phyloP scores from a whole-genome alignment of 92 coral and sea anemone species.

The Phenganax stokvisi region DNA sequence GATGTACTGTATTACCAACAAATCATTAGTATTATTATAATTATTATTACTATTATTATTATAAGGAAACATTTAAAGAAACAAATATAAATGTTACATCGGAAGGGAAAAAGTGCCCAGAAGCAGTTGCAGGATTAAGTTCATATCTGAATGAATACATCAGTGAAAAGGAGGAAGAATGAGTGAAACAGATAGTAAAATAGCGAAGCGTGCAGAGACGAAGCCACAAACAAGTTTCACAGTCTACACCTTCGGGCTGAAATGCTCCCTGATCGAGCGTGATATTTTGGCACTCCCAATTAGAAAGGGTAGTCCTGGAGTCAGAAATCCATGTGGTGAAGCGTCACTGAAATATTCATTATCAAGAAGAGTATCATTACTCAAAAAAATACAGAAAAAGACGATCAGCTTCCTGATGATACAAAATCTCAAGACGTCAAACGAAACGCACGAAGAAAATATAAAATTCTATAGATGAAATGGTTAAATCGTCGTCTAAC shows the following conservation, averaged over 20 bases:
- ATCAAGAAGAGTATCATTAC: constrained; percentile 43
- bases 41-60: neutral
- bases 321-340: constrained; percentile 47
- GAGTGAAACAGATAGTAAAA: neutral
- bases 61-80: neutral
- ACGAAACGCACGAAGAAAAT: neutral
- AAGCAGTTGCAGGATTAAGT: constrained; percentile 8
- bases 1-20: too few relatives aligned
- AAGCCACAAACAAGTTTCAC: constrained; percentile 53
- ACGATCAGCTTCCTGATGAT: neutral
- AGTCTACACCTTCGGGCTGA: constrained; percentile 38
- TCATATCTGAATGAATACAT: constrained; percentile 8
- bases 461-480: neutral
- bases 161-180: constrained; percentile 13
- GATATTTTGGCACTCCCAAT: constrained; percentile 49
- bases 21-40: too few relatives aligned
- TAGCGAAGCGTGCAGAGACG: constrained; percentile 13
- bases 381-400: neutral
- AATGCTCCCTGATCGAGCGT: constrained; percentile 34
- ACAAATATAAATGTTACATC: neutral
- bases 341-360: constrained; percentile 40
- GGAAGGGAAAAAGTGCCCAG: neutral
- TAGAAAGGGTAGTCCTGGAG: constrained; percentile 47
- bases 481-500: neutral
- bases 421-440: neutral